Conservation (phyloP, 2,113 vertebrate genomes). For the Tetrao urogallus region DNA sequence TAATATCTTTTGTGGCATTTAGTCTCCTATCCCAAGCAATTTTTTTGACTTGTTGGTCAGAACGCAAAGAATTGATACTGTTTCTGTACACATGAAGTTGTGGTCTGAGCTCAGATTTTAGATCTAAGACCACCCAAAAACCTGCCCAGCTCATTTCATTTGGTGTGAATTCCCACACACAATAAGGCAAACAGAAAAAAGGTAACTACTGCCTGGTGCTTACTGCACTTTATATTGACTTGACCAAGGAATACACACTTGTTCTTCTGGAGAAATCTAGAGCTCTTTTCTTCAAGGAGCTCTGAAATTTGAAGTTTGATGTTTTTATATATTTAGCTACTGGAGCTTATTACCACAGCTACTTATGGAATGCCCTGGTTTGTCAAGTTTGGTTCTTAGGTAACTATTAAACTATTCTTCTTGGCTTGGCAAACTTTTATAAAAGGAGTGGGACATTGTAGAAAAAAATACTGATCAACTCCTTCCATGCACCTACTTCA, state of each 20-base stretch:
- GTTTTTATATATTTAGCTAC: neutral
- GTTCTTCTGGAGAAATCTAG: neutral
- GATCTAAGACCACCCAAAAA: neutral
- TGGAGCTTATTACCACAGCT: neutral
- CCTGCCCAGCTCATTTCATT: neutral
- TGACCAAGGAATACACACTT: neutral
- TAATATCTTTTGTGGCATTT: neutral
- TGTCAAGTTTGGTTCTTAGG: neutral
- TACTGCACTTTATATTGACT: neutral
- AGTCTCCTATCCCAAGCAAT: neutral
- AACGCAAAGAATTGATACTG: neutral
- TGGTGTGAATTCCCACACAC: slow-evolving; percentile 6
- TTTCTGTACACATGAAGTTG: neutral
- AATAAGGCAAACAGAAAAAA: neutral
- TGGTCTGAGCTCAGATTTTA: neutral
- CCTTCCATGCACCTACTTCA: neutral
- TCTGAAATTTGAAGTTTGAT: neutral
- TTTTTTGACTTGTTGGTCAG: neutral
- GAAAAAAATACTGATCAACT: neutral
- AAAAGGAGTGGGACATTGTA: neutral
- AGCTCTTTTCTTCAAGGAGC: neutral
- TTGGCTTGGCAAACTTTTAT: neutral
- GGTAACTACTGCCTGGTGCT: neutral
- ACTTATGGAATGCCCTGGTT: neutral
- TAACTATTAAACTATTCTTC: neutral